Conservation (phyloP, 2,888 invertebrate species). For the Dinocampus coccinellae region DNA sequence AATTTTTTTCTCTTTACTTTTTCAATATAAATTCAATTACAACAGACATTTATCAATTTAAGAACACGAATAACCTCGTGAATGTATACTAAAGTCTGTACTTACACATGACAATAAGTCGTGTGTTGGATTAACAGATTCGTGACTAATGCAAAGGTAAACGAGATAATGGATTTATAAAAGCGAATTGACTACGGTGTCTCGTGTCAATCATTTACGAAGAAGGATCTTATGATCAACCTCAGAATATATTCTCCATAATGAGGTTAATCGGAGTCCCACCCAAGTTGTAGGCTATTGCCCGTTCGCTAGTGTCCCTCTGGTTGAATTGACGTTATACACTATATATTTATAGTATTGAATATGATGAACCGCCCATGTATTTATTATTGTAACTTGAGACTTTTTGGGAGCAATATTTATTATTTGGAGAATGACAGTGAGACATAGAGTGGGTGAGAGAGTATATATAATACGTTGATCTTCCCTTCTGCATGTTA, state of each 20-base stretch:
- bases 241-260: conserved; percentile 15
- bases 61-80: background rate
- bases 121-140: conserved; percentile 6
- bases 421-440: too few species aligned
- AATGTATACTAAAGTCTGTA: background rate
- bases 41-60: background rate
- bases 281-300: too few species aligned
- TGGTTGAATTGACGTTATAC: background rate
- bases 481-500: too few species aligned
- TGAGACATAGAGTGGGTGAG: too few species aligned
- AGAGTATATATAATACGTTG: too few species aligned
- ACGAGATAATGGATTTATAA: conserved; percentile 39
- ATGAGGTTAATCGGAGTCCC: conserved; percentile 11
- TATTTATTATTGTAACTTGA: background rate
- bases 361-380: background rate
- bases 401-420: too few species aligned
- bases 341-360: background rate
- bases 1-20: too few species aligned
- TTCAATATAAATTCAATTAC: too few species aligned
- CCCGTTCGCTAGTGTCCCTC: too few species aligned
- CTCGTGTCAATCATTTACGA: conserved; percentile 34
- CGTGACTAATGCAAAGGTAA: conserved; percentile 24
- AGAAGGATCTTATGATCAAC: conserved; percentile 1
- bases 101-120: background rate
- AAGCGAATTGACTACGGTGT: conserved; percentile 34